A percentile compares a stretch with the other conserved stretches of the same genome.
phyloP scores from a whole-genome alignment of 1,140 invertebrate genomes.

The Bombus pascuorum region DNA sequence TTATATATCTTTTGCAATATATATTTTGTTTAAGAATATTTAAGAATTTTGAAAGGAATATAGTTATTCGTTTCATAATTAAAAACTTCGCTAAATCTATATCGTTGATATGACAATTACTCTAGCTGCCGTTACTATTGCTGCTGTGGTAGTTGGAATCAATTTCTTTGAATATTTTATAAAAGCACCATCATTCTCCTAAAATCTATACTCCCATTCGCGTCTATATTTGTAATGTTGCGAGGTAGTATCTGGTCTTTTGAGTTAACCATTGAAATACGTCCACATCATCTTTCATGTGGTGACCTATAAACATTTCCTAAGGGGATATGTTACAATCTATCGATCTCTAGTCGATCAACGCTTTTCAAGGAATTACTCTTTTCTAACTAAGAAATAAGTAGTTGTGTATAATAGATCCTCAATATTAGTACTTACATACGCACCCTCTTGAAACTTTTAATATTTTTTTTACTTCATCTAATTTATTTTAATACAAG shows the following conservation, averaged over 20 bases:
- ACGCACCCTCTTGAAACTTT: background rate
- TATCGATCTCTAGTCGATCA: background rate
- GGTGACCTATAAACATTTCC: conserved; percentile 67
- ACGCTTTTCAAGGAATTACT: conserved; percentile 39
- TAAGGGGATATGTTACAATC: conserved; percentile 31
- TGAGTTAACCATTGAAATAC: conserved; percentile 71
- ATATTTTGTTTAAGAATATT: background rate
- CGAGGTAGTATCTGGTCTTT: conserved; percentile 58
- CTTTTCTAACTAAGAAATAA: background rate
- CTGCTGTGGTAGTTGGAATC: conserved; percentile 66
- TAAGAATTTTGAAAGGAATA: background rate
- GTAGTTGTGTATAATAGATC: background rate
- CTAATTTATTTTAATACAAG: background rate
- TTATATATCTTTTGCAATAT: too few species aligned
- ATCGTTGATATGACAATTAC: conserved; percentile 1
- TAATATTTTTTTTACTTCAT: background rate
- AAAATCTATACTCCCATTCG: conserved; percentile 65
- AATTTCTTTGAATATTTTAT: conserved; percentile 77
- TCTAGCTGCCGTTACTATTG: background rate
- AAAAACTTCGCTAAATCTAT: background rate
- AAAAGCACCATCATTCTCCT: conserved; percentile 62
- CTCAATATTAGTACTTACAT: too few species aligned
- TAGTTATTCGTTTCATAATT: background rate
- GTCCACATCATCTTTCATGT: conserved; percentile 73
- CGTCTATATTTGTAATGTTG: conserved; percentile 69